phyloP scores from a whole-genome alignment of 2,113 vertebrate species.

The Gallinago jamesoni region DNA sequence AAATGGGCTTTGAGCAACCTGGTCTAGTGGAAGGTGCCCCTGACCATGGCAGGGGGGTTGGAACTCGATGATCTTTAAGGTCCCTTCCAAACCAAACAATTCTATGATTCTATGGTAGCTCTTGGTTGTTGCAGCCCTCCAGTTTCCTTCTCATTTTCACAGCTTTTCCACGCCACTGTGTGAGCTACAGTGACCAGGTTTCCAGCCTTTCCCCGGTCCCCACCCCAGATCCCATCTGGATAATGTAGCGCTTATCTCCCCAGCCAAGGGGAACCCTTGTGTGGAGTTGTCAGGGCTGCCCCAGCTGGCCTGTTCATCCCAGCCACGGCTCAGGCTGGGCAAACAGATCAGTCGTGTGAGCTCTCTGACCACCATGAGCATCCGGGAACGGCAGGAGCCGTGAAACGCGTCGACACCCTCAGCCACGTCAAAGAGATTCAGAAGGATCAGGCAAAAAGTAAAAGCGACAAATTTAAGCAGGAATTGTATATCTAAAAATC shows the following conservation, averaged over 20 bases:
- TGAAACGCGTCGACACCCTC: accelerated
- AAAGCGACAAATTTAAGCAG: not conserved
- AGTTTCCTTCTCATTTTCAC: not conserved
- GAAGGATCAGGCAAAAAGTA: not conserved
- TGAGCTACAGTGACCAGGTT: not conserved
- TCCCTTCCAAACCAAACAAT: no score
- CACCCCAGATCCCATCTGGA: not conserved
- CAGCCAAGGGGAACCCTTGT: not conserved
- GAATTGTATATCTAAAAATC: not conserved
- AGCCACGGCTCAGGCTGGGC: not conserved
- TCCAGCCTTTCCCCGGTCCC: not conserved
- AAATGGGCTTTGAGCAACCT: not conserved
- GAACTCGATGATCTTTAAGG: no score
- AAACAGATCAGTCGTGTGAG: not conserved
- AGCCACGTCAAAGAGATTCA: not conserved
- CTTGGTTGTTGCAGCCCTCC: not conserved
- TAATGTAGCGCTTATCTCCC: not conserved
- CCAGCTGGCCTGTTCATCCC: not conserved
- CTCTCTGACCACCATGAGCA: not conserved
- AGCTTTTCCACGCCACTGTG: accelerated
- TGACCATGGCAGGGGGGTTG: no score
- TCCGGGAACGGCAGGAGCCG: not conserved
- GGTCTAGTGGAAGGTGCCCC: no score
- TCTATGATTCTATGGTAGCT: not conserved
- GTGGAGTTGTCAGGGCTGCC: not conserved